Conservation (phyloP, 2,113 vertebrate species). For the Notarius quadriscutis region DNA sequence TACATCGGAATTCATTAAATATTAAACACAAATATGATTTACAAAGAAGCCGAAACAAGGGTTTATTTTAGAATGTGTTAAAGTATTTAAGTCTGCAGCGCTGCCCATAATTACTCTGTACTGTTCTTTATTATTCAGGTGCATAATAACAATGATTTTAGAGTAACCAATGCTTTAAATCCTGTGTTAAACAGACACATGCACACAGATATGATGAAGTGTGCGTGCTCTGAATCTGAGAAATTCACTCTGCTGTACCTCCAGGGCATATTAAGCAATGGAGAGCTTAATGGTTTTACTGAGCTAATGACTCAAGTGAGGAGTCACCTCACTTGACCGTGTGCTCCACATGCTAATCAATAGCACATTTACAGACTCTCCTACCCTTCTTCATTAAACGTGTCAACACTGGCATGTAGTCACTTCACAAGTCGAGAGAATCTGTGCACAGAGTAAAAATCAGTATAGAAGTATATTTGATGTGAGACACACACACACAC, state of each 20-base stretch:
- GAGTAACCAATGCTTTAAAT: constrained; percentile 11
- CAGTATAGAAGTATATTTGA: neutral
- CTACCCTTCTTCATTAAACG: constrained; percentile 30
- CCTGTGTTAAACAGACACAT: neutral
- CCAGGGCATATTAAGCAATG: constrained; percentile 46
- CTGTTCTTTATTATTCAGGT: constrained; percentile 14
- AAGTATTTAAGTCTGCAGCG: constrained; percentile 9
- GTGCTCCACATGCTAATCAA: constrained; percentile 48
- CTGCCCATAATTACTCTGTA: constrained; percentile 4
- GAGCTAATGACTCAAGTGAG: constrained; percentile 53
- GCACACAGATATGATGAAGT: constrained; percentile 11
- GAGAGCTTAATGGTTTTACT: constrained; percentile 47
- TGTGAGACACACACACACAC: too few species aligned
- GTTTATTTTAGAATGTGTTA: constrained; percentile 13
- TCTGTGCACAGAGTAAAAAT: neutral
- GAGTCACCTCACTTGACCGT: constrained; percentile 50
- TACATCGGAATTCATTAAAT: neutral
- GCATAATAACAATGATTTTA: constrained; percentile 19
- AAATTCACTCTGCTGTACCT: constrained; percentile 45
- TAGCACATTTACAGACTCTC: constrained; percentile 43
- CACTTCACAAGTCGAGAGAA: neutral
- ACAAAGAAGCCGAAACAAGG: constrained; percentile 18
- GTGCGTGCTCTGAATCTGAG: constrained; percentile 35
- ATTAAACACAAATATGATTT: neutral
- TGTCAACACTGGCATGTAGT: constrained; percentile 28